Evolutionary conservation across 1,140 invertebrate genomes (phyloP), one percentile per base, ranked within the genome.

Genomic region (Scaptomyza pallida): DNA sequence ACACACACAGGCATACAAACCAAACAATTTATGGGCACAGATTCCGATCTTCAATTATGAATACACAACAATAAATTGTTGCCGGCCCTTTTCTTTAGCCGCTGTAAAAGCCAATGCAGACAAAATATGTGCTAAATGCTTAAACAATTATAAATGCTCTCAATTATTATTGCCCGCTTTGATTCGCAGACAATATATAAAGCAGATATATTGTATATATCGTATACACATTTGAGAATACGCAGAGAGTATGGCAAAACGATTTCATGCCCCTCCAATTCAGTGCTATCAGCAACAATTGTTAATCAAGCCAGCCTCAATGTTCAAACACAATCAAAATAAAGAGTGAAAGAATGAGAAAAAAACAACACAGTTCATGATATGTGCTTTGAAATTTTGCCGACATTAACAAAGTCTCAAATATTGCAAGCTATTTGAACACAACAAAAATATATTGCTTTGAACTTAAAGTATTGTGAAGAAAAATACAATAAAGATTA

Each of bases 211-310:
- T 2, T 1, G 6, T 9, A 30, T 1, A n/a, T n/a, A 37, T 37
- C 5, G 3, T 12, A n/a, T 37, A 37, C 33, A 37, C 33, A n/a
- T n/a, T 12, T 6, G 12, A 35, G 33, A 75, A 75, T 67, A 43
- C n/a, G n/a, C 17, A 56, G n/a, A 16, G 30, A 54, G 40, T 70
- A 62, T 67, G 67, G 56, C 67, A 62, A 85, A 76, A 76, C 82
- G 74, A 86, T 85, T 85, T 85, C 81, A 85, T 71, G 82, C 77
- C 72, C 74, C 79, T 74, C 79, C 72, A 74, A 74, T 74, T 76
- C 75, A 72, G 60, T 76, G 72, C 23, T 33, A 40, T 37, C 19
- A 26, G 52, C 63, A 70, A 88, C 81, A 81, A 86, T 86, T 81
- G 81, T 80, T 85, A 85, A 85, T 85, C 82, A 86, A 86, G 73